Evolutionary conservation across 2,113 vertebrate species (phyloP).

Genomic region (Daphoenositta chrysoptera): DNA sequence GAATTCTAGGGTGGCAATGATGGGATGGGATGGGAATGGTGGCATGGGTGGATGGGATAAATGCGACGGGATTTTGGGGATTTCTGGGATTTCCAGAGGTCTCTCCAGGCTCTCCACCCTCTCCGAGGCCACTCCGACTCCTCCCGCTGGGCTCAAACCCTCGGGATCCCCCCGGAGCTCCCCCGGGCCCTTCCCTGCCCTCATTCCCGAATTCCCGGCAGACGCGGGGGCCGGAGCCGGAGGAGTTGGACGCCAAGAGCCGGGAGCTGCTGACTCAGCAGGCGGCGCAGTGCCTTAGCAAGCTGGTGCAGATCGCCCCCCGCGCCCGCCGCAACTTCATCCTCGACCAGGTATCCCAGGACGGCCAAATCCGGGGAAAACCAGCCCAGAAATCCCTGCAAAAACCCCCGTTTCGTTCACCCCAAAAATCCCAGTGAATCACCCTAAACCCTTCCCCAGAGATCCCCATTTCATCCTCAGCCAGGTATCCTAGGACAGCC

Average conservation of each 20-base stretch:
- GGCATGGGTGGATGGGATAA: too few relatives aligned
- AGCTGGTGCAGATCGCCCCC: background rate
- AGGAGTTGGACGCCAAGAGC: background rate
- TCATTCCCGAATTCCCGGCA: background rate
- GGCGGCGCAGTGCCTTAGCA: constrained; percentile 7
- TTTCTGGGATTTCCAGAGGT: background rate
- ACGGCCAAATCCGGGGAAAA: too few relatives aligned
- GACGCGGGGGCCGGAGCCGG: background rate
- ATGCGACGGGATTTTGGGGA: background rate
- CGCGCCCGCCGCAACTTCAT: background rate
- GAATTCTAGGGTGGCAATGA: background rate
- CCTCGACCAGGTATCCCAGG: background rate
- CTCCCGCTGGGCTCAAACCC: background rate
- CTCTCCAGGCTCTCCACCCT: background rate
- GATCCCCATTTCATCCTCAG: too few relatives aligned
- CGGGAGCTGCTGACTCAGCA: background rate
- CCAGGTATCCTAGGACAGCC: too few relatives aligned
- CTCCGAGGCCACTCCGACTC: background rate
- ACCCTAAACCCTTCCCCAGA: too few relatives aligned
- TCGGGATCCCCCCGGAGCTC: background rate
- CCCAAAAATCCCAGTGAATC: too few relatives aligned
- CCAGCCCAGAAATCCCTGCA: background rate
- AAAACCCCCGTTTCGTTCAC: too few relatives aligned
- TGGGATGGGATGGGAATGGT: background rate
- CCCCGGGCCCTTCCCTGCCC: background rate